These are phyloP conservation scores for Macrosteles quadrilineatus DNA, from an alignment of 1,140 invertebrate species.

Conservation along the genomic window DNA sequence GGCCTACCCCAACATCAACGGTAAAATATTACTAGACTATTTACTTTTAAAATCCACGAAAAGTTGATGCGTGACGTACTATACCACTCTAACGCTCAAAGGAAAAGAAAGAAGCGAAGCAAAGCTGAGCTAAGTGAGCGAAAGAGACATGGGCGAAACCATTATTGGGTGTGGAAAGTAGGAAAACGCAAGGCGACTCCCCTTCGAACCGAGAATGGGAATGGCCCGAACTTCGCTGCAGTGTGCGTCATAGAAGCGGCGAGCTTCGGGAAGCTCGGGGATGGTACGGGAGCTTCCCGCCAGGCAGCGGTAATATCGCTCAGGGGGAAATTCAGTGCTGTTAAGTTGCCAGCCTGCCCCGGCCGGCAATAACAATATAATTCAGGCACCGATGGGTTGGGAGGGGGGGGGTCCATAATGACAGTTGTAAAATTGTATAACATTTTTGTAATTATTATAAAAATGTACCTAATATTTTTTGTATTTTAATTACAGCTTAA, in stretches of 20 bases:
- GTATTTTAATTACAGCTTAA: background rate
- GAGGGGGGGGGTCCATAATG: no score
- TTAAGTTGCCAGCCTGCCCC: constrained; percentile 9
- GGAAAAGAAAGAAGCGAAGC: constrained; percentile 10
- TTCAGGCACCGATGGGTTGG: background rate
- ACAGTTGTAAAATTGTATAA: no score
- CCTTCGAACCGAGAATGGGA: constrained; percentile 8
- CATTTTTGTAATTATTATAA: no score
- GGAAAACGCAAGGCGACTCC: constrained; percentile 25
- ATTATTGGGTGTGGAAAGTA: constrained; percentile 25
- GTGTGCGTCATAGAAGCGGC: constrained; percentile 23
- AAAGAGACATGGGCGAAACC: constrained; percentile 15
- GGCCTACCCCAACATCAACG: no score
- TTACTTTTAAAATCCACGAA: no score
- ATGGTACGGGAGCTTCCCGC: background rate
- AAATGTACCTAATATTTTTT: background rate
- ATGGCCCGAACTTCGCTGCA: constrained; percentile 19
- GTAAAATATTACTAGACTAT: no score
- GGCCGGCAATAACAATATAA: constrained; percentile 13
- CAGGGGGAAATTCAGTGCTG: background rate
- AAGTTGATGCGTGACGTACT: no score
- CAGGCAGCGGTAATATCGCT: background rate
- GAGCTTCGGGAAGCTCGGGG: constrained; percentile 19
- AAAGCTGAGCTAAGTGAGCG: constrained; percentile 11
- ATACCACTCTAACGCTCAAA: background rate